A percentile compares a stretch with the other conserved stretches of the same genome.
Conservation (phyloP, 1,140 invertebrate species). For the Choristoneura fumiferana region DNA sequence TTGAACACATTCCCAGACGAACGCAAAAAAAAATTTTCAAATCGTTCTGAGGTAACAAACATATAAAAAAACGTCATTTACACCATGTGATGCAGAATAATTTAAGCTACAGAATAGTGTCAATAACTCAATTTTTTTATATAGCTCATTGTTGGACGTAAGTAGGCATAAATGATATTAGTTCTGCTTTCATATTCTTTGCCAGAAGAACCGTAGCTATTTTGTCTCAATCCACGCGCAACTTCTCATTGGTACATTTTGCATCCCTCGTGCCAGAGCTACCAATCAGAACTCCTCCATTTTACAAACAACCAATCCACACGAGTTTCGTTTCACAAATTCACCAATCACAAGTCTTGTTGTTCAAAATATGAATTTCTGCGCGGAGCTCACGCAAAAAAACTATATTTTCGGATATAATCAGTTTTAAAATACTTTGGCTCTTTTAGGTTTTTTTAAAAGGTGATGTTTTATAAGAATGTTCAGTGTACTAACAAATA, state of each 20-base stretch:
- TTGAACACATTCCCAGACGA: too few relatives aligned
- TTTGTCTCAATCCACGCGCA: background rate
- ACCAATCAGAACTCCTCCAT: conserved; percentile 27
- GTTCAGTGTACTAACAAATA: conserved; percentile 26
- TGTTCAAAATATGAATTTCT: conserved; percentile 14
- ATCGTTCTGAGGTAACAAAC: too few relatives aligned
- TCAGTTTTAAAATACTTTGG: conserved; percentile 1
- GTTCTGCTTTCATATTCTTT: background rate
- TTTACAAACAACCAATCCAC: conserved; percentile 32
- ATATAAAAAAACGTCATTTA: too few relatives aligned
- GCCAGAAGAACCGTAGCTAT: background rate
- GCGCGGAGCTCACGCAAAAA: background rate
- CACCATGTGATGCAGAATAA: too few relatives aligned
- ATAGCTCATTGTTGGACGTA: background rate
- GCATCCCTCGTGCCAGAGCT: conserved; percentile 1
- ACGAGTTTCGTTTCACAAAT: conserved; percentile 14
- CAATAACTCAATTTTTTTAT: too few relatives aligned
- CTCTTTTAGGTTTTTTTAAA: background rate
- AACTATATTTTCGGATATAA: background rate
- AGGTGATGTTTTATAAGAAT: conserved; percentile 24
- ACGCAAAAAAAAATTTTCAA: too few relatives aligned
- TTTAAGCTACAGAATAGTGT: too few relatives aligned
- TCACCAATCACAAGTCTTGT: background rate
- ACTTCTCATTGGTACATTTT: conserved; percentile 33
- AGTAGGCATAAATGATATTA: background rate